These are phyloP conservation scores for Aleiodes sp. DNA, from an alignment of 1,140 invertebrate species.

Conservation along the genomic window DNA sequence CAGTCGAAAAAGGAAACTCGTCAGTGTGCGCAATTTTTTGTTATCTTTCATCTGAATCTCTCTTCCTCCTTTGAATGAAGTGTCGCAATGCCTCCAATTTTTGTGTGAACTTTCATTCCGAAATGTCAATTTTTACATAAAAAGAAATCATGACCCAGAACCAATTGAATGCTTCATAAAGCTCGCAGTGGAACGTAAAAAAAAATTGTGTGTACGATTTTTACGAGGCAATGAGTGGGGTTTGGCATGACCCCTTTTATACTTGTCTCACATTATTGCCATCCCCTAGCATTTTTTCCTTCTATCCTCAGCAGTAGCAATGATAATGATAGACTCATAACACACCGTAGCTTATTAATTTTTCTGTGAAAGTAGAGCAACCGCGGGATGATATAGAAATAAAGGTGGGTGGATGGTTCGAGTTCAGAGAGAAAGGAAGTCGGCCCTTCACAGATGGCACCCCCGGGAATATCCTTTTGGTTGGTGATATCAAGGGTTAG, in stretches of 20 bases:
- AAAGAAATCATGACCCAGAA: slow-evolving; percentile 22
- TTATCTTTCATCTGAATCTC: no score
- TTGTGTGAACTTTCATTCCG: background rate
- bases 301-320: background rate
- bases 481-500: slow-evolving; percentile 57
- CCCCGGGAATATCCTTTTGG: slow-evolving; percentile 55
- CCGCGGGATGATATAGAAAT: background rate
- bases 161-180: slow-evolving; percentile 18
- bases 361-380: slow-evolving; percentile 36
- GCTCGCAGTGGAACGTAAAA: background rate
- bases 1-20: no score
- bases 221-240: background rate
- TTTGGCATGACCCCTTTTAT: background rate
- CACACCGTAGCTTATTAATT: slow-evolving; percentile 48
- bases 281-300: background rate
- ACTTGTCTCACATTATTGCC: background rate
- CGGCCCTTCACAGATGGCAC: slow-evolving; percentile 57
- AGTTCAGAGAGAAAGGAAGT: slow-evolving; percentile 43
- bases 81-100: background rate
- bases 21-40: no score
- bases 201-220: background rate
- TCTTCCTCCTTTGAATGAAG: no score
- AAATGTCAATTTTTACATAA: background rate
- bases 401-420: background rate
- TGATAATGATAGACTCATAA: slow-evolving; percentile 28